Evolutionary conservation across 2,888 invertebrate species (phyloP), one percentile per base, ranked within the genome.

Genomic region (Philaethria dido): DNA sequence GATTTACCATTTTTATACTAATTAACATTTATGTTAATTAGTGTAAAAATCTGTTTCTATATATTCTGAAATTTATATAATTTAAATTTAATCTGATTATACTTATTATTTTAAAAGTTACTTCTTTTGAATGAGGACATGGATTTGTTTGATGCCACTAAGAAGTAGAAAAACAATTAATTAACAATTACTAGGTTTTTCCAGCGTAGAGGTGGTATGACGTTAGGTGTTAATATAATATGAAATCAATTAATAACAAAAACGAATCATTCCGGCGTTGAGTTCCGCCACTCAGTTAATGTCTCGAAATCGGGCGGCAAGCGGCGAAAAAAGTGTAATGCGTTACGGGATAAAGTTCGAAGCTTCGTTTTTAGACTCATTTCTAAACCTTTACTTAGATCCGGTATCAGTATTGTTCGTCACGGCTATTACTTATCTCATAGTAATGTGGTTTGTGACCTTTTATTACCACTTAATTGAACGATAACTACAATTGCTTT

Each of bases 381-480:
- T 45, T 33, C 36, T 36, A 61, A 63, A 62, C 57, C 64, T 57
- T 25, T 22, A 55, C 50, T 62, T 20, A 74, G 73, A 71, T 74
- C 74, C 74, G 74, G 73, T n/a, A 68, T 61, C 54, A 60, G 66
- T 69, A 66, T 68, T 66, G 70, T 70, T 70, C 64, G 60, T 42
- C 48, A 44, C 22, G 14, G 57, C n/a, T 47, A 22, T 69, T 62
- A 62, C 47, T 45, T 59, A 61, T 64, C 62, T 61, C 33, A 64
- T n/a, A 22, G 62, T 45, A 25, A 66, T 69, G 47, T 61, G 33
- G 54, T 57, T 20, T 62, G 22, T 68, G 64, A 57, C 69, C 69
- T 68, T 69, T 67, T 64, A 67, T 61, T 50, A 16, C 54, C 16
- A 14, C 20, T 65, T 66, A 62, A 66, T 69, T 64, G 61, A 55